A percentile compares a stretch with the other conserved stretches of the same genome.
These are phyloP conservation scores for Poecilia velifera DNA, from an alignment of 2,797 vertebrate genomes.

Conservation along the genomic window DNA sequence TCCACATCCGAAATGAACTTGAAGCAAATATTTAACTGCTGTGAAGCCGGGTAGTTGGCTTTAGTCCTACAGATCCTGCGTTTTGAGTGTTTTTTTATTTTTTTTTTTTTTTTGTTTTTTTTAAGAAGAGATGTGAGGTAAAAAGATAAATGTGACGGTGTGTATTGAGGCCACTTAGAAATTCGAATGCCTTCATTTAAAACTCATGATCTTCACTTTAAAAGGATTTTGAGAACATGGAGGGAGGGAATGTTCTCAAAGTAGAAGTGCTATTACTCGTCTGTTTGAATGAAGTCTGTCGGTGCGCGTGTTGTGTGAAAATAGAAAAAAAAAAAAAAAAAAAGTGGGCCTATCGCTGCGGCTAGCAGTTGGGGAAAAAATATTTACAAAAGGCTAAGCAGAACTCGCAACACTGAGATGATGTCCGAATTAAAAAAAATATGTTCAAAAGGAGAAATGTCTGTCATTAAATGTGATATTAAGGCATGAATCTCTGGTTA, in stretches of 20 bases:
- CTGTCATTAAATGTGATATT: conserved; percentile 71
- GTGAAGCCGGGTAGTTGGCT: conserved; percentile 64
- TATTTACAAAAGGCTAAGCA: conserved; percentile 66
- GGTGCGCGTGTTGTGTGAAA: conserved; percentile 49
- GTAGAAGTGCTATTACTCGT: conserved; percentile 81
- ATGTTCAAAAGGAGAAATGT: conserved; percentile 57
- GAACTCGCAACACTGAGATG: conserved; percentile 66
- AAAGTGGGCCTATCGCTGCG: conserved; percentile 57
- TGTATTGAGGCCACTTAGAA: conserved; percentile 64
- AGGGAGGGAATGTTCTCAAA: conserved; percentile 55
- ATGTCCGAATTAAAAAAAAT: conserved; percentile 53
- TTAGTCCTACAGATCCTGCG: conserved; percentile 28
- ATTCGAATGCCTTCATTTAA: conserved; percentile 73
- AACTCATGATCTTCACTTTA: conserved; percentile 57
- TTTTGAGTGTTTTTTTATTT: conserved; percentile 37
- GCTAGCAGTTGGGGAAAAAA: conserved; percentile 63
- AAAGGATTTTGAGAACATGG: conserved; percentile 59
- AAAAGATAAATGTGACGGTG: conserved; percentile 44
- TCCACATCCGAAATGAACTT: conserved; percentile 52
- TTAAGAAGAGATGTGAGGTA: conserved; percentile 46
- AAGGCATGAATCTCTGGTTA: conserved; percentile 78
- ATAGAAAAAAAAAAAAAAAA: conserved; percentile 6
- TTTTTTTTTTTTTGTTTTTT: too few species aligned
- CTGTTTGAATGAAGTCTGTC: conserved; percentile 71
- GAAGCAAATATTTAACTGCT: conserved; percentile 63